These are phyloP conservation scores for Nomia melanderi DNA, from an alignment of 1,140 invertebrate genomes.

Conservation along the genomic window DNA sequence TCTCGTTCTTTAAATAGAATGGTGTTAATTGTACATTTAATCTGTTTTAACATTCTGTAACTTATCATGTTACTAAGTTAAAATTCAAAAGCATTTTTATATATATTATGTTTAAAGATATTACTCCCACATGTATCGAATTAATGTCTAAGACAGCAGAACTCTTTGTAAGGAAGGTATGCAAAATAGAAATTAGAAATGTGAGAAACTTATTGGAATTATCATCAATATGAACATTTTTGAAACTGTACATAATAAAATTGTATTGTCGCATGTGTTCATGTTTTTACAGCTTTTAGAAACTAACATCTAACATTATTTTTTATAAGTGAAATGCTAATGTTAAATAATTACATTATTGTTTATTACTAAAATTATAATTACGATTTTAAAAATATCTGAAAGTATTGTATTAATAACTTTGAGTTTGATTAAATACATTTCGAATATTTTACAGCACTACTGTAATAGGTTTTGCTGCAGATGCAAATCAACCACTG, in stretches of 20 bases:
- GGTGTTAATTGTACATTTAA: slow-evolving; percentile 64
- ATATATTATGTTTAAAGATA: not conserved
- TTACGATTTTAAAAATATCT: not conserved
- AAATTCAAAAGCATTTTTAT: too few relatives aligned
- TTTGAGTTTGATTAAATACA: not conserved
- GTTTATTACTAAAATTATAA: not conserved
- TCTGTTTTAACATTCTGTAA: not conserved
- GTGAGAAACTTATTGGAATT: not conserved
- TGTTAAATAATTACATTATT: not conserved
- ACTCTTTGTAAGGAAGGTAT: not conserved
- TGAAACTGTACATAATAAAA: not conserved
- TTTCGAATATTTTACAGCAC: slow-evolving; percentile 76
- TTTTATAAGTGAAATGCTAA: not conserved
- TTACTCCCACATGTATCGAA: not conserved
- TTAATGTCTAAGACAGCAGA: not conserved
- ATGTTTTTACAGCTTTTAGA: not conserved
- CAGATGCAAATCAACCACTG: slow-evolving; percentile 74
- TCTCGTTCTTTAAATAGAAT: slow-evolving; percentile 79
- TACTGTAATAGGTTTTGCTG: slow-evolving; percentile 76
- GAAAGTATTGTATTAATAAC: not conserved
- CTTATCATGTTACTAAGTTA: not conserved
- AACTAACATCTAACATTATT: slow-evolving; percentile 2
- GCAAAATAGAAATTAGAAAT: not conserved
- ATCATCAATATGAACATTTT: not conserved
- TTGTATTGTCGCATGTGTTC: slow-evolving; percentile 32